Evolutionary conservation across 1,140 invertebrate genomes (phyloP), one percentile per base, ranked within the genome.

Genomic region (Drusus annulatus): DNA sequence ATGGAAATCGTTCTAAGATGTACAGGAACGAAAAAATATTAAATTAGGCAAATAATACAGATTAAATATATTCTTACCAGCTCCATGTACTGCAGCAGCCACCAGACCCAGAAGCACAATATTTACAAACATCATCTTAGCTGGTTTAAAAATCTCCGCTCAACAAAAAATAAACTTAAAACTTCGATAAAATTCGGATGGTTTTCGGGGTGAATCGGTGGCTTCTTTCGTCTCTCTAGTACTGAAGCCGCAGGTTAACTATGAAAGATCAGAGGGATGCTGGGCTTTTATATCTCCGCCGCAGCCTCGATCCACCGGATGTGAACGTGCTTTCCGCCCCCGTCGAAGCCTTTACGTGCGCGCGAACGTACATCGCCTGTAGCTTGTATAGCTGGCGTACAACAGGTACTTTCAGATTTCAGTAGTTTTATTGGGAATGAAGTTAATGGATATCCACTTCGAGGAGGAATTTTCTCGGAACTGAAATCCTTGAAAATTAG

Each of bases 71-170:
- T 6, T 17, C 65, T 69, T 51, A 69, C 65, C 65, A 16, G 31
- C 31, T 19, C 65, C 45, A 7, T 69, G n/a, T 6, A 51, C 65
- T 19, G 65, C 15, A 3, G 65, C 65, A 69, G 31, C 45, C 16
- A 36, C 65, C 65, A 69, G 36, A n/a, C 65, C 65, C n/a, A 69
- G 21, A 36, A 69, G 65, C 65, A 69, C 65, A 50, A 69, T 69
- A 69, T 69, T 50, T 69, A 69, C 28, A 69, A 69, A 50, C n/a
- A 69, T 7, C 65, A 69, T 69, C 8, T 69, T 51, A 7, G 45
- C 7, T 50, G 6, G 10, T 19, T 36, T 69, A 19, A 69, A 19
- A 69, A 45, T 50, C 19, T 69, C 28, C 17, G 15, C n/a, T 69
- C 16, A 19, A 28, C 62, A 28, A 65, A 65, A 19, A 17, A 23